Conservation (phyloP, 2,113 vertebrate genomes). For the Pteruthius melanotis region DNA sequence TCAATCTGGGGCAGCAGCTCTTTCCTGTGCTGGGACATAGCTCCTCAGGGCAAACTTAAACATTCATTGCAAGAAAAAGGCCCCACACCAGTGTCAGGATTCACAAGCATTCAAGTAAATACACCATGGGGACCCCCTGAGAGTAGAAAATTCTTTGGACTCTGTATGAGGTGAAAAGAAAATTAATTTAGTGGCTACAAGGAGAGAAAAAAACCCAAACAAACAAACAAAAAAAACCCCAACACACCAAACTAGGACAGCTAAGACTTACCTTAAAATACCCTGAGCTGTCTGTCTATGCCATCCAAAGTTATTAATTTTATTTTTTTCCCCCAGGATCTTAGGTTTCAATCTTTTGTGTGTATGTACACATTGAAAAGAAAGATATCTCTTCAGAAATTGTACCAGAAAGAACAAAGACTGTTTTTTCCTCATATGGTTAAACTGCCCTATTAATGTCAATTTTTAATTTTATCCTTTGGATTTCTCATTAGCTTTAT, state of each 20-base stretch:
- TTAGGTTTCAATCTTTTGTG: not conserved
- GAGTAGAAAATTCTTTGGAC: not conserved
- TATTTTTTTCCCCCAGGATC: not conserved
- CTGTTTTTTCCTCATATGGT: not conserved
- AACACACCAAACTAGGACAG: not conserved
- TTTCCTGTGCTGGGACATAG: not conserved
- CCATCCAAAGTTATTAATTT: not conserved
- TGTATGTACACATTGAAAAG: not conserved
- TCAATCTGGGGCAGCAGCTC: not conserved
- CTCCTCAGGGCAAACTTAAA: not conserved
- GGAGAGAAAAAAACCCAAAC: not conserved
- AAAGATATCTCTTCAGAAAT: not conserved
- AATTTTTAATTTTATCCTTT: slow-evolving; percentile 52
- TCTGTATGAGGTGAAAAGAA: not conserved
- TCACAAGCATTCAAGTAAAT: not conserved
- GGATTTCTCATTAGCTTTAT: slow-evolving; percentile 53
- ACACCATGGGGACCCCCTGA: not conserved
- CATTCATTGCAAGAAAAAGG: not conserved
- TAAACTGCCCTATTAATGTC: slow-evolving; percentile 43
- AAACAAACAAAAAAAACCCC: not conserved
- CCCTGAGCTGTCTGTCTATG: not conserved
- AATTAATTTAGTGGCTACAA: not conserved
- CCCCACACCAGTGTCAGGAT: not conserved
- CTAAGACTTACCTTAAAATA: not conserved
- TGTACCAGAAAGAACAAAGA: slow-evolving; percentile 18